Evolutionary conservation across 2,797 vertebrate genomes (phyloP), one percentile per base, ranked within the genome.

Genomic region (Eremophila alpestris): DNA sequence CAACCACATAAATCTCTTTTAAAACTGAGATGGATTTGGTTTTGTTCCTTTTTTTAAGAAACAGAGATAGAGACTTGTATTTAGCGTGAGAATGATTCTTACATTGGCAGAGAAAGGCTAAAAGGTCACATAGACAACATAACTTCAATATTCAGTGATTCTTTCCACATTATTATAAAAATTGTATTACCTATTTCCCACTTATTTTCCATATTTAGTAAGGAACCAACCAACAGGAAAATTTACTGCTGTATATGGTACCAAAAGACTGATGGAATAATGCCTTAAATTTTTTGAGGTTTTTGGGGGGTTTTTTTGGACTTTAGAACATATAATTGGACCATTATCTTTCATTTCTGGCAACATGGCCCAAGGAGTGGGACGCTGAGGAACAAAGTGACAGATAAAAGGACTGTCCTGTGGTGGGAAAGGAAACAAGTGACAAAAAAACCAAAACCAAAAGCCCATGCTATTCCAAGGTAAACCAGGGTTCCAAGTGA

Each of bases 391-490:
- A 59, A 6, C 13, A 24, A 10, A n/a, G 34, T 9, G 16, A 8
- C 16, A 52, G 36, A 38, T 38, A 38, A 3, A 22, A 13, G 2
- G 16, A 36, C 16, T 56, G 34, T 26, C 12, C 26, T 21, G 5
- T 13, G 4, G 0, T 43, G 11, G 52, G 15, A 43, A 41, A 56
- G 19, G 24, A 64, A 83, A 30, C 4, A 19, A 49, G 11, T 11
- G 27, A 56, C 22, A 9, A 63, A 23, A 55, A 32, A 7, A 34
- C 32, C 68, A 43, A 51, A 49, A 19, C 1, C 10, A 59, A 69
- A 64, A 45, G 0, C 2, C 22, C 2, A 2, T 36, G 2, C 3
- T 32, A 11, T n/a, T 20, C 16, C 69, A 43, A 77, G 13, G 10
- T 26, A 51, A 63, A 38, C 7, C 26, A 68, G 11, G 16, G 3